A percentile compares a stretch with the other conserved stretches of the same genome.
phyloP scores from a whole-genome alignment of 2,113 vertebrate species.

The Argyrosomus japonicus region DNA sequence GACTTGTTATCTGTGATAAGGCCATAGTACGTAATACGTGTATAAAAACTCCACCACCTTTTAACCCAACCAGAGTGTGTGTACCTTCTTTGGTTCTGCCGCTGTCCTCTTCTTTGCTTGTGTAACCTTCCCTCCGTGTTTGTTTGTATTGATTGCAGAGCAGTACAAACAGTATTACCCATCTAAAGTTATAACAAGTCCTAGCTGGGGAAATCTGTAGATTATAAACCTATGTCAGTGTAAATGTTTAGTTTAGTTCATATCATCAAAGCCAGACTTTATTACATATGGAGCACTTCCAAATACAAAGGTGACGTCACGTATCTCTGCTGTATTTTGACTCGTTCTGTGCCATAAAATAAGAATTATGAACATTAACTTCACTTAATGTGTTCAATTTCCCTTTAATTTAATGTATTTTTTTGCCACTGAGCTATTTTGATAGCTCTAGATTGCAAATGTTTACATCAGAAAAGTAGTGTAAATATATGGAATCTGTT shows the following conservation, averaged over 20 bases:
- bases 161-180: slow-evolving; percentile 2
- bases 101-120: slow-evolving; percentile 19
- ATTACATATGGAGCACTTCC: background rate
- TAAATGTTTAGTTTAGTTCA: background rate
- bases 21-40: background rate
- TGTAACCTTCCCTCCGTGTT: slow-evolving; percentile 17
- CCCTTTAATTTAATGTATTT: slow-evolving; percentile 11
- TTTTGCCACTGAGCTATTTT: background rate
- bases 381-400: background rate
- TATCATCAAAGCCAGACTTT: background rate
- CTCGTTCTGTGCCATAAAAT: background rate
- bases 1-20: background rate
- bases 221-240: background rate
- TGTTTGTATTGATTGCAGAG: slow-evolving; percentile 39
- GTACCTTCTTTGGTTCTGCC: slow-evolving; percentile 12
- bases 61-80: background rate
- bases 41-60: background rate
- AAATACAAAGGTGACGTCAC: background rate
- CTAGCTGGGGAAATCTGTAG: background rate
- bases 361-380: background rate
- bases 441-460: background rate
- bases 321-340: background rate
- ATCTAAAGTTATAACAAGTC: background rate
- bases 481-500: slow-evolving; percentile 3
- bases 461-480: background rate